Conservation (phyloP, 2,113 vertebrate species). For the Daboia siamensis region DNA sequence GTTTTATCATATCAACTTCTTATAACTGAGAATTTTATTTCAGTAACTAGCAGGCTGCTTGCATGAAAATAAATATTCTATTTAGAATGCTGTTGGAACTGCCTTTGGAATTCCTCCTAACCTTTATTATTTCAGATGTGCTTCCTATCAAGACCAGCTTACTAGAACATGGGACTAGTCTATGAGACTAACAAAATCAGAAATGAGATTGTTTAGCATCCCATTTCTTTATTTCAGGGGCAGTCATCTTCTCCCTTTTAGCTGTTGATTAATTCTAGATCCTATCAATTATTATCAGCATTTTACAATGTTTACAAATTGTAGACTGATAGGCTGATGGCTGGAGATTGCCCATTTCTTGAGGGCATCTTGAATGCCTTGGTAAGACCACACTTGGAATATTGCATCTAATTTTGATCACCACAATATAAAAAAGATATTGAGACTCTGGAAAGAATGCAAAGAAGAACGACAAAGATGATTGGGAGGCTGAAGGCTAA, state of each 20-base stretch:
- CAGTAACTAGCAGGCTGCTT: conserved; percentile 9
- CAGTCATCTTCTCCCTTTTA: background rate
- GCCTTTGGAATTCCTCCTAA: conserved; percentile 24
- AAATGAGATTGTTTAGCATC: background rate
- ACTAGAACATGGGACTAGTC: background rate
- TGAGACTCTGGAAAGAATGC: background rate
- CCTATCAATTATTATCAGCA: background rate
- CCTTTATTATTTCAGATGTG: background rate
- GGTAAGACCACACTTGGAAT: background rate
- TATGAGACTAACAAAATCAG: background rate
- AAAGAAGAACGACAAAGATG: background rate
- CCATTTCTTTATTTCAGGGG: background rate
- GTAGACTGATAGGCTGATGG: background rate
- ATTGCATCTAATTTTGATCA: background rate
- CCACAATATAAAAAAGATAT: background rate
- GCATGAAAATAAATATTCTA: conserved; percentile 51
- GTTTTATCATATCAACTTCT: conserved; percentile 32
- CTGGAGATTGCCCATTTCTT: background rate
- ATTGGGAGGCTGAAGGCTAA: background rate
- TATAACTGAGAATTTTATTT: conserved; percentile 50
- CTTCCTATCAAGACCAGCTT: background rate
- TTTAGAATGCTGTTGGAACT: conserved; percentile 35
- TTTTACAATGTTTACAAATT: background rate
- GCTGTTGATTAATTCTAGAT: background rate
- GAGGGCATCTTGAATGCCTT: background rate